Evolutionary conservation across 2,797 vertebrate species (phyloP).

Genomic region (Sparus aurata): DNA sequence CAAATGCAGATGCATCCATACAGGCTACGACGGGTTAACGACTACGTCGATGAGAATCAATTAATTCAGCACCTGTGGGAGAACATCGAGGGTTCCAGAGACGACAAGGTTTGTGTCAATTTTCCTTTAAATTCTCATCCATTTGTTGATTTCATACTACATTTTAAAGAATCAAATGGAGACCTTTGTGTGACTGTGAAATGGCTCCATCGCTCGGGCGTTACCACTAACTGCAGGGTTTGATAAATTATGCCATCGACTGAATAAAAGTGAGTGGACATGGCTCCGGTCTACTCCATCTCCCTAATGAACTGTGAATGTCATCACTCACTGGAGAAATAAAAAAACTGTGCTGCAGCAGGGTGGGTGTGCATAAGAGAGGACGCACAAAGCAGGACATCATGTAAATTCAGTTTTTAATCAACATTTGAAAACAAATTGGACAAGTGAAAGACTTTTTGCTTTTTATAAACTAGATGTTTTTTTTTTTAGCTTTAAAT

Average conservation of each 20-base stretch:
- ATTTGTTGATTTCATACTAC: background rate
- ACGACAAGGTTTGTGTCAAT: too few relatives aligned
- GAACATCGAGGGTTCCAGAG: too few relatives aligned
- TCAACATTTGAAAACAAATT: slow-evolving; percentile 80
- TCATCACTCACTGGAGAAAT: background rate
- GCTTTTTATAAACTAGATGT: slow-evolving; percentile 72
- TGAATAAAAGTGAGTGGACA: slow-evolving; percentile 22
- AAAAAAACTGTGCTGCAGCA: background rate
- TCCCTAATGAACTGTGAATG: slow-evolving; percentile 38
- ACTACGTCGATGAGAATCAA: too few relatives aligned
- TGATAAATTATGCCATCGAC: slow-evolving; percentile 23
- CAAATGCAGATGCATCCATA: too few relatives aligned
- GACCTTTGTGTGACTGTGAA: slow-evolving; percentile 27
- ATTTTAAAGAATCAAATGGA: background rate
- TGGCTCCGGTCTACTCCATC: slow-evolving; percentile 30
- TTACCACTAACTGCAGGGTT: slow-evolving; percentile 31
- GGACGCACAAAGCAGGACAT: slow-evolving; percentile 22
- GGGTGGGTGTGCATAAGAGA: slow-evolving; percentile 8
- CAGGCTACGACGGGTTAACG: too few relatives aligned
- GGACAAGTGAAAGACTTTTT: slow-evolving; percentile 77
- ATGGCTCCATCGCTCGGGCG: slow-evolving; percentile 57
- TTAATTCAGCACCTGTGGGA: too few relatives aligned
- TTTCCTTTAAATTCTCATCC: too few relatives aligned
- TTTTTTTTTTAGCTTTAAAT: slow-evolving; percentile 66
- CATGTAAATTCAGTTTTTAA: slow-evolving; percentile 82